Evolutionary conservation across 2,888 invertebrate genomes (phyloP), one percentile per base, ranked within the genome.

Genomic region (Lasioglossum pauxillum): DNA sequence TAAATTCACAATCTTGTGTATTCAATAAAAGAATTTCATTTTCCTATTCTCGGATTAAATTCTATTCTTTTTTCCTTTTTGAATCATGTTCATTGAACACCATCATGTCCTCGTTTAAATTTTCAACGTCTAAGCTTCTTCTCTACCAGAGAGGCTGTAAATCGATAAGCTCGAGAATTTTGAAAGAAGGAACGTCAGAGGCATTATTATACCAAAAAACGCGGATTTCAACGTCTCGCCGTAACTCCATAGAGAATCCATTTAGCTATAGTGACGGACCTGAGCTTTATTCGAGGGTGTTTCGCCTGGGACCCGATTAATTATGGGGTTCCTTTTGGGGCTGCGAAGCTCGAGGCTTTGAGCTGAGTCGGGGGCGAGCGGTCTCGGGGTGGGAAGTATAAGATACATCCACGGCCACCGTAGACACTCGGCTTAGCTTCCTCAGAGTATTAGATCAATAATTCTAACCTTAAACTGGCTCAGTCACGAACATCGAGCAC

Each of bases 401-500:
- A 95, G 95, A 94, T 94, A 95, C 89, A 93, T 91, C 90, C 90
- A 89, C 88, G 89, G 91, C 90, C 90, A 89, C 92, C 92, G 92
- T 92, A 93, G 93, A 93, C 93, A 93, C 93, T 92, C 90, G 88
- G 94, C 93, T 94, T 93, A 94, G 93, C 93, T 94, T 93, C 91
- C 93, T 93, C 93, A 83, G 94, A 94, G 94, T 95, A 95, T 95
- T 94, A 95, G 94, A 95, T 95, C 95, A 95, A 95, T 95, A 95
- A 95, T 94, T 95, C 93, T 94, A 93, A 93, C 87, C 87, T 90
- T 89, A 85, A 83, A 87, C 88, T 87, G 60, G 86, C 83, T 85
- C 84, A 75, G 88, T 86, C 86, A 85, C 83, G 85, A 85, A 88
- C 91, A 89, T 90, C 90, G 91, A 90, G 91, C 84, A 87, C 80